Percentiles rank a stretch among this genome's conserved stretches.
Conservation (phyloP, 2,888 invertebrate species). For the Parnassius smintheus region DNA sequence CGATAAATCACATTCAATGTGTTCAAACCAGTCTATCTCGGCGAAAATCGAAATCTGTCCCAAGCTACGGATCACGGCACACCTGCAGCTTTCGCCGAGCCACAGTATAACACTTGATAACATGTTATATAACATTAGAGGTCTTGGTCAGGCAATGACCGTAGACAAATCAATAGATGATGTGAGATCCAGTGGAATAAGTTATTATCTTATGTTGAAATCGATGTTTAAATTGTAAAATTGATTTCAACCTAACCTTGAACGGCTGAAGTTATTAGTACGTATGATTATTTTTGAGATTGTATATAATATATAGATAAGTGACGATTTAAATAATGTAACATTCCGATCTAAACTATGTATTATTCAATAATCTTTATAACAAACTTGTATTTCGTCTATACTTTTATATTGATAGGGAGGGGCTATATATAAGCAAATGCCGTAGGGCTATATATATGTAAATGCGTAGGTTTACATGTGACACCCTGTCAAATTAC, state of each 20-base stretch:
- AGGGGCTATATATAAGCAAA: not conserved
- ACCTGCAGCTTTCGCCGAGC: constrained; percentile 63
- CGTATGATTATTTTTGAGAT: not conserved
- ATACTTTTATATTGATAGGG: too few species aligned
- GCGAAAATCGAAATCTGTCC: constrained; percentile 62
- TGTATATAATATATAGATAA: not conserved
- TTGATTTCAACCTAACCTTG: constrained; percentile 2
- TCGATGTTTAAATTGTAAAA: not conserved
- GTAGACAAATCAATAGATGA: constrained; percentile 25
- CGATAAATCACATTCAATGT: constrained; percentile 1
- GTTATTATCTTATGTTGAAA: not conserved
- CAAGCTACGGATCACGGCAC: constrained; percentile 39
- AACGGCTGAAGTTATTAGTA: not conserved
- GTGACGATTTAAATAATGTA: not conserved
- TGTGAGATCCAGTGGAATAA: constrained; percentile 17
- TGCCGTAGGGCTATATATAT: not conserved
- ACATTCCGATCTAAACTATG: constrained; percentile 5
- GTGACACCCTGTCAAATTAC: constrained; percentile 40
- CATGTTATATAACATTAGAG: constrained; percentile 57
- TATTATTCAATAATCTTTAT: not conserved
- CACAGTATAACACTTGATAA: constrained; percentile 46
- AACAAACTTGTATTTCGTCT: constrained; percentile 7
- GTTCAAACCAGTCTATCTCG: constrained; percentile 52
- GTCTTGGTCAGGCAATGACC: constrained; percentile 66
- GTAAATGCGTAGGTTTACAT: constrained; percentile 6